Evolutionary conservation across 2,113 vertebrate genomes (phyloP).

Genomic region (Pelecanus crispus): DNA sequence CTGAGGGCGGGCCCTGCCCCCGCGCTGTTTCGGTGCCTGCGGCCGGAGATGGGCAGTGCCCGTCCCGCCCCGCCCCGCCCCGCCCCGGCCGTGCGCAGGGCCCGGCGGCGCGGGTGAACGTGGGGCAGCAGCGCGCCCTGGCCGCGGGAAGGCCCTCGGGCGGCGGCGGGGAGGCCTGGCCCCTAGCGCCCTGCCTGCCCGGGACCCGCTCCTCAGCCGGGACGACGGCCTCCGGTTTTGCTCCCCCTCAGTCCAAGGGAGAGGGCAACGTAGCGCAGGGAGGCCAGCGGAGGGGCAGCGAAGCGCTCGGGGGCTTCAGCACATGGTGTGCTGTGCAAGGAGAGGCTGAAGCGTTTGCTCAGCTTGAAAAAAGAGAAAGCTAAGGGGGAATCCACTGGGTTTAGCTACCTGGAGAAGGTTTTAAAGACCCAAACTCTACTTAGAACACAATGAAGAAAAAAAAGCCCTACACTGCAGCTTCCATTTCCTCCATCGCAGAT

Average conservation of each 20-base stretch:
- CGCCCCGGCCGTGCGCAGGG: neutral
- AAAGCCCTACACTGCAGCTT: neutral
- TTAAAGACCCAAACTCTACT: neutral
- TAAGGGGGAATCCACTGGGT: rapidly evolving
- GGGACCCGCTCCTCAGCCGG: rapidly evolving
- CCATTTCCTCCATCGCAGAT: neutral
- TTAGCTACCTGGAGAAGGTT: neutral
- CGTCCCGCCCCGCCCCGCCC: too few species aligned
- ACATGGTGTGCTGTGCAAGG: rapidly evolving
- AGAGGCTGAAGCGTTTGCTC: neutral
- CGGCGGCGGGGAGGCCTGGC: rapidly evolving
- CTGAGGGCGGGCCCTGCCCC: too few species aligned
- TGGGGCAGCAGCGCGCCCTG: neutral
- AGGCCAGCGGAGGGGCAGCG: rapidly evolving
- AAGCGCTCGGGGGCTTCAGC: neutral
- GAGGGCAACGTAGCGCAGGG: rapidly evolving
- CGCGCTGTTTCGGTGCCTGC: neutral
- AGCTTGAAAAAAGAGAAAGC: neutral
- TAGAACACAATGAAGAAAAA: neutral
- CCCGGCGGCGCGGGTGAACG: too few species aligned
- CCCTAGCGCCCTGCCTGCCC: neutral
- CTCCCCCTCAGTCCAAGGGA: rapidly evolving
- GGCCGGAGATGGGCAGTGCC: too few species aligned
- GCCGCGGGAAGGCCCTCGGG: neutral
- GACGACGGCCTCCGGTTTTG: rapidly evolving